phyloP scores from a whole-genome alignment of 2,113 vertebrate species.

The Nymphicus hollandicus region DNA sequence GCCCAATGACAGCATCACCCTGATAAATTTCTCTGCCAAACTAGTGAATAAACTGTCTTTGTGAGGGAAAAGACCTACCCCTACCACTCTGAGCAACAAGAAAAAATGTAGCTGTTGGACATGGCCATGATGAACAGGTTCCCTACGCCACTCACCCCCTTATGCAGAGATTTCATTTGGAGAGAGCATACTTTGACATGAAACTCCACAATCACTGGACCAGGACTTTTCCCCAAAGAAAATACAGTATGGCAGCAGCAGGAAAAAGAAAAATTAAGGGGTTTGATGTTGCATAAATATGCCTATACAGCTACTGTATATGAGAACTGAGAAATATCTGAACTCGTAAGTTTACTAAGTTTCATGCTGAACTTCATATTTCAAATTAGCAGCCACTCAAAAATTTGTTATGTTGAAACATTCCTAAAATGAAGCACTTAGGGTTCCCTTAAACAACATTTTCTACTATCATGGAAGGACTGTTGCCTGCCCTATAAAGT shows the following conservation, averaged over 20 bases:
- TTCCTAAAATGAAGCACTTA: background rate
- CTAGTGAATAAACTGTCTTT: background rate
- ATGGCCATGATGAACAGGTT: fast-evolving
- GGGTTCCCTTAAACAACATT: background rate
- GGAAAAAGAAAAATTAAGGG: background rate
- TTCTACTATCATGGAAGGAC: background rate
- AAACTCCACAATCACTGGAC: background rate
- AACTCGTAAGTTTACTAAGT: background rate
- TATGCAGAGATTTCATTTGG: background rate
- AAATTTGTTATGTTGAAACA: background rate
- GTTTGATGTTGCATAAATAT: background rate
- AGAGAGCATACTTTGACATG: background rate
- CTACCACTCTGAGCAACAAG: background rate
- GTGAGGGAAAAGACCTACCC: background rate
- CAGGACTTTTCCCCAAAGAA: background rate
- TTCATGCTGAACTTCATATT: background rate
- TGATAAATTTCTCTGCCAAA: background rate
- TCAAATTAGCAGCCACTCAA: background rate
- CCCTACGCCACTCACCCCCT: background rate
- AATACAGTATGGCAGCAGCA: background rate
- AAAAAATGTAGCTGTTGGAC: background rate
- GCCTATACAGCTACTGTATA: background rate
- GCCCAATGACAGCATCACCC: background rate
- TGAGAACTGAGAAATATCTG: background rate
- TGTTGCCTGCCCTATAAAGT: background rate